phyloP scores from a whole-genome alignment of 2,797 vertebrate genomes.

The Sus cebifrons region DNA sequence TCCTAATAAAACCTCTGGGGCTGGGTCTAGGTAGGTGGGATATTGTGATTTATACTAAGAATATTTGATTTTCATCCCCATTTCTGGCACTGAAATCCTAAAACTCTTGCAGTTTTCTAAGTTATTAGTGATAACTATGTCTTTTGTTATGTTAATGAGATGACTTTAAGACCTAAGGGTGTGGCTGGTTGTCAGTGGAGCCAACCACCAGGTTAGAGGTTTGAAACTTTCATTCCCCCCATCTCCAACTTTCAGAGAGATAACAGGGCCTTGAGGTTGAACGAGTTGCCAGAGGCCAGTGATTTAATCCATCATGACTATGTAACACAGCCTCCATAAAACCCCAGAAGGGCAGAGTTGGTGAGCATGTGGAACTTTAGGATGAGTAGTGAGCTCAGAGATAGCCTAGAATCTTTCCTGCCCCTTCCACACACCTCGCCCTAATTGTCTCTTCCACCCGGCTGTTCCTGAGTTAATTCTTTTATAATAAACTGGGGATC shows the following conservation, averaged over 20 bases:
- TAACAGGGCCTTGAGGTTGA: neutral
- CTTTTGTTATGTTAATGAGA: neutral
- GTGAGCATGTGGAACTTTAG: neutral
- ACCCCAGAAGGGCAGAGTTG: neutral
- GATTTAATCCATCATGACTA: neutral
- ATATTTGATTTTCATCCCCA: neutral
- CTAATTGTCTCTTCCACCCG: neutral
- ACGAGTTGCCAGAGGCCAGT: neutral
- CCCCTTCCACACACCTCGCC: neutral
- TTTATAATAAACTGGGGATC: neutral
- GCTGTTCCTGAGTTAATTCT: neutral
- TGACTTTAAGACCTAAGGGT: neutral
- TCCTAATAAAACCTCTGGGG: neutral
- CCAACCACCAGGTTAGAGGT: neutral
- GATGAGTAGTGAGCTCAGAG: neutral
- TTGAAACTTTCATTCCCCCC: neutral
- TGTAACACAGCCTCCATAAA: neutral
- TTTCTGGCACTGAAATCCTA: neutral
- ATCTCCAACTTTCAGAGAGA: neutral
- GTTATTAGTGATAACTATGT: neutral
- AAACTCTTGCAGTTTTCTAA: neutral
- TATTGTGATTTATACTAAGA: neutral
- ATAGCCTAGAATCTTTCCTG: no score
- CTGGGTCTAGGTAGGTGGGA: neutral
- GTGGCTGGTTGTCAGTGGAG: neutral